These are phyloP conservation scores for Leptobrachium ailaonicum DNA, from an alignment of 2,113 vertebrate genomes.

Conservation along the genomic window DNA sequence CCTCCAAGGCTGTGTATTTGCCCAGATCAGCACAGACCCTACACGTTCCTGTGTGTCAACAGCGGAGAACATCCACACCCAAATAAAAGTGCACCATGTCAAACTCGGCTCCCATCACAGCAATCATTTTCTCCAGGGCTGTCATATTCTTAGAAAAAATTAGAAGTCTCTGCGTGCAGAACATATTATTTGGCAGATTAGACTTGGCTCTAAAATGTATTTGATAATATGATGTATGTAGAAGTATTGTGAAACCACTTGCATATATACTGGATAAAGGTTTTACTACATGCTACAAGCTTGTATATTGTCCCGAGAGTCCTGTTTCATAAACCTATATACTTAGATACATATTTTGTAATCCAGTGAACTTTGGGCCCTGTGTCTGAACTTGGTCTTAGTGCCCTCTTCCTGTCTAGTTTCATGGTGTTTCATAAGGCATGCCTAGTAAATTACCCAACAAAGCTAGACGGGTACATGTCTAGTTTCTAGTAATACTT, in stretches of 20 bases:
- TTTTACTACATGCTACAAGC: neutral
- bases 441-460: neutral
- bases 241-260: neutral
- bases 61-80: no score
- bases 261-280: neutral
- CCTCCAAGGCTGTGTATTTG: no score
- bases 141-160: no score
- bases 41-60: no score
- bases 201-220: no score
- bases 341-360: neutral
- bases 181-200: no score
- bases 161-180: no score
- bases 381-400: neutral
- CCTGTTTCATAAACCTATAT: neutral
- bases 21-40: no score
- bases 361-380: conserved; percentile 1
- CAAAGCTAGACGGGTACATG: neutral
- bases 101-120: no score
- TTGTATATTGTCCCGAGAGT: neutral
- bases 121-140: no score
- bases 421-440: neutral
- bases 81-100: no score
- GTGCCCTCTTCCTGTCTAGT: neutral
- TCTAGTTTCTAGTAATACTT: neutral
- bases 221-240: neutral